These are phyloP conservation scores for Hemicrepidius hirtus DNA, from an alignment of 2,888 invertebrate genomes.

Conservation along the genomic window DNA sequence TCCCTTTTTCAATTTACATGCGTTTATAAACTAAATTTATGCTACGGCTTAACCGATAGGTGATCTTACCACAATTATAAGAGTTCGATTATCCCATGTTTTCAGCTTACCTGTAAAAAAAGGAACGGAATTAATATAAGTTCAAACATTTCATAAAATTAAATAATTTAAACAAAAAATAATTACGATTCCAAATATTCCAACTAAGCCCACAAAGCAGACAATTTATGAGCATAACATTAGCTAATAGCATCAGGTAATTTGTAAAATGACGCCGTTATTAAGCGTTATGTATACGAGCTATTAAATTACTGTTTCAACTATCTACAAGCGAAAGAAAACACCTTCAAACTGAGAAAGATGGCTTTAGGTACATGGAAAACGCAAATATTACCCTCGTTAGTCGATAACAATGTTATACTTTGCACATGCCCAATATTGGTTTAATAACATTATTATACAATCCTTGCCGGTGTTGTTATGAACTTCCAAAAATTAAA, in stretches of 20 bases:
- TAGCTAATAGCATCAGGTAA: slow-evolving; percentile 20
- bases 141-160: neutral
- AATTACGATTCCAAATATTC: neutral
- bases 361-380: slow-evolving; percentile 7
- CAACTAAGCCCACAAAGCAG: slow-evolving; percentile 10
- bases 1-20: no score
- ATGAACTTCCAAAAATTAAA: neutral
- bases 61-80: no score
- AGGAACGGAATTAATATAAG: neutral
- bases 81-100: no score
- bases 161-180: neutral
- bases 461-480: neutral
- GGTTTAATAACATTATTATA: neutral
- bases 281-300: slow-evolving; percentile 2
- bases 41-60: no score
- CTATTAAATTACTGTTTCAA: slow-evolving; percentile 28
- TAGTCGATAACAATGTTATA: slow-evolving; percentile 40
- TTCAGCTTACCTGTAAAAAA: neutral
- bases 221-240: slow-evolving; percentile 20
- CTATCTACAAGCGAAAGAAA: slow-evolving; percentile 13
- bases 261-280: slow-evolving; percentile 24
- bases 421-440: slow-evolving; percentile 25
- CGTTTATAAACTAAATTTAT: no score
- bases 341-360: slow-evolving; percentile 24
- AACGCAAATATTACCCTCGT: slow-evolving; percentile 32